phyloP scores from a whole-genome alignment of 2,113 vertebrate genomes.

The Eidolon helvum region DNA sequence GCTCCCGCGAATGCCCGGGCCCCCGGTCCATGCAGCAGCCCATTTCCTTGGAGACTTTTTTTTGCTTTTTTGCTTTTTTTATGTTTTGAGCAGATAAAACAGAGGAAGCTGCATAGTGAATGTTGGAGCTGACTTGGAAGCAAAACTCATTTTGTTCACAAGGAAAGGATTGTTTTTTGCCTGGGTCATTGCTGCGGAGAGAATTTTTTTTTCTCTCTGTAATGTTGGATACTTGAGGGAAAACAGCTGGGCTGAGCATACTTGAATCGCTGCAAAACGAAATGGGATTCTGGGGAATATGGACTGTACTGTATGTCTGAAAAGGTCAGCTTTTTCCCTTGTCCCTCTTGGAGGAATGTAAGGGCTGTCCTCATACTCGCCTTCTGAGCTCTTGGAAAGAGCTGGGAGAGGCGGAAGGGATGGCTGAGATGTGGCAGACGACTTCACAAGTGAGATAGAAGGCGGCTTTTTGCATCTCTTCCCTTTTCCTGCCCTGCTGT shows the following conservation, averaged over 20 bases:
- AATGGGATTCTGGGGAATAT: constrained; percentile 87
- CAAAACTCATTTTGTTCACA: constrained; percentile 84
- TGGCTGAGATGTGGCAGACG: constrained; percentile 66
- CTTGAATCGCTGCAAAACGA: constrained; percentile 81
- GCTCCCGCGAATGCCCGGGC: neutral
- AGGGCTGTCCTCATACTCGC: constrained; percentile 73
- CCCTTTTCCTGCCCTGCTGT: constrained; percentile 77
- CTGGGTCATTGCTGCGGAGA: constrained; percentile 84
- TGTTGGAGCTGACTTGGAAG: constrained; percentile 79
- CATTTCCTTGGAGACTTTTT: neutral
- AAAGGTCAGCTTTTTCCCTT: constrained; percentile 89
- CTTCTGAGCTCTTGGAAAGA: constrained; percentile 70
- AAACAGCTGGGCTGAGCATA: constrained; percentile 88
- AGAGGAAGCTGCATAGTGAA: constrained; percentile 84
- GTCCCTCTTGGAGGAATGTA: constrained; percentile 82
- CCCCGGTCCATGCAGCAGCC: constrained; percentile 35
- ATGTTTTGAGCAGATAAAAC: constrained; percentile 82
- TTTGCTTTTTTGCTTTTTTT: constrained; percentile 35
- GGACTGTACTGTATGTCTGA: constrained; percentile 81
- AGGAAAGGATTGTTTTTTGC: constrained; percentile 88
- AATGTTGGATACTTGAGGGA: constrained; percentile 89
- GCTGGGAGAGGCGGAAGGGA: constrained; percentile 64
- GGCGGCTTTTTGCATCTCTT: constrained; percentile 70
- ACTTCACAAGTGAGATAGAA: constrained; percentile 36
- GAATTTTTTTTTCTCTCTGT: constrained; percentile 80